Conservation (phyloP, 37 sponge, comb jelly and placozoan species). For the Chondrosia reniformis region DNA sequence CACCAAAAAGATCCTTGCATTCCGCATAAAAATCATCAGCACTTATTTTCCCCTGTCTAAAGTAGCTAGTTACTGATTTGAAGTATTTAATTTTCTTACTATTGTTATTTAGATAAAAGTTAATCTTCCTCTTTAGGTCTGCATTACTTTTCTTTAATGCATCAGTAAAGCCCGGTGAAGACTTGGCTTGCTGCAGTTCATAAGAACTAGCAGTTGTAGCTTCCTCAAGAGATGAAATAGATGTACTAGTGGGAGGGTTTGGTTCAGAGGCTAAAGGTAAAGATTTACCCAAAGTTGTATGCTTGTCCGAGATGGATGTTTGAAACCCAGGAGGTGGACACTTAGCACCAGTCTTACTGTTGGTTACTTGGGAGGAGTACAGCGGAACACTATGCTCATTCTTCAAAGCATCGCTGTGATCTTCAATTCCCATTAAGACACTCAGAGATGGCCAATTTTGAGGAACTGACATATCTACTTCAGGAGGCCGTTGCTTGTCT, state of each 20-base stretch:
- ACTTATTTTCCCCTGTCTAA: not conserved
- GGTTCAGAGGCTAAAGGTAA: not conserved
- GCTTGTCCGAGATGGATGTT: not conserved
- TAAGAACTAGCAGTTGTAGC: no score
- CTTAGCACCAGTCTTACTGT: not conserved
- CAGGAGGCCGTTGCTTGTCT: not conserved
- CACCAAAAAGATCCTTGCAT: conserved; percentile 16
- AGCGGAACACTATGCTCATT: not conserved
- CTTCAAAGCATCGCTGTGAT: not conserved
- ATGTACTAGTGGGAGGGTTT: no score
- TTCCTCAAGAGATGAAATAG: no score
- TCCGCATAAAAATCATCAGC: conserved; percentile 19
- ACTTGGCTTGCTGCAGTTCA: no score
- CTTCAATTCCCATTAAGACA: not conserved
- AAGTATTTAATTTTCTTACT: not conserved
- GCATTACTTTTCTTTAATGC: no score
- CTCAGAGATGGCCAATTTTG: conserved; percentile 6
- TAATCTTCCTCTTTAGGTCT: no score
- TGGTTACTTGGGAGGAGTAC: not conserved
- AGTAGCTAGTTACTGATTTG: not conserved
- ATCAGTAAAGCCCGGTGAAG: no score
- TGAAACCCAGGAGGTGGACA: not conserved
- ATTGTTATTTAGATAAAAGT: not conserved
- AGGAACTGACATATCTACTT: not conserved
- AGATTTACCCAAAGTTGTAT: not conserved